phyloP scores from a whole-genome alignment of 2,888 invertebrate genomes.

The Cataglyphis altisquamis region DNA sequence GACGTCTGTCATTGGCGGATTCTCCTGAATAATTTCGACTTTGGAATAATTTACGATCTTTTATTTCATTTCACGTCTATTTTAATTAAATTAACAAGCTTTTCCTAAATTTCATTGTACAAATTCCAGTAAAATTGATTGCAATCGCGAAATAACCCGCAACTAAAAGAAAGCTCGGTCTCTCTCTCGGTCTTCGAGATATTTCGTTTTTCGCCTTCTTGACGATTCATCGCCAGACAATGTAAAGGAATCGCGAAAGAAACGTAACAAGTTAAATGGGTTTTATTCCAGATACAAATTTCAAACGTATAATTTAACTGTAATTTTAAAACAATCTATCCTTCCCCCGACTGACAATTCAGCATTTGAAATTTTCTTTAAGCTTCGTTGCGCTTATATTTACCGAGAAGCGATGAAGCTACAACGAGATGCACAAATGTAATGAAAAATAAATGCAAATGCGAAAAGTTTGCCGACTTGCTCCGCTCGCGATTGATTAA shows the following conservation, averaged over 20 bases:
- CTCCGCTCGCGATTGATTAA: constrained; percentile 52
- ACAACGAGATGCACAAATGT: constrained; percentile 31
- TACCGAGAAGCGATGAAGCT: constrained; percentile 30
- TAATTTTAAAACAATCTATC: constrained; percentile 5
- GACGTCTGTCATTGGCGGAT: constrained; percentile 5
- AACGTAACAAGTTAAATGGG: constrained; percentile 9
- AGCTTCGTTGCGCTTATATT: constrained; percentile 24
- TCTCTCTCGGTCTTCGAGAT: not conserved
- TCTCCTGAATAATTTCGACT: constrained; percentile 8
- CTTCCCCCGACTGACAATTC: not conserved
- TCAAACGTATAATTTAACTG: constrained; percentile 39
- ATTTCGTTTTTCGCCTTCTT: not conserved
- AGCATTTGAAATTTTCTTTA: constrained; percentile 33
- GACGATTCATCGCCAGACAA: constrained; percentile 16
- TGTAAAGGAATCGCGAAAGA: not conserved
- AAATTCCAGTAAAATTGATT: not conserved
- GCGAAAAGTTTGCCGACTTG: constrained; percentile 39
- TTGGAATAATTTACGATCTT: not conserved
- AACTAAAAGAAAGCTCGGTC: not conserved
- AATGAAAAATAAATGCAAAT: constrained; percentile 55
- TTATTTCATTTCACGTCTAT: not conserved
- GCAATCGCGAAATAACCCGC: not conserved
- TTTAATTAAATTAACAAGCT: not conserved
- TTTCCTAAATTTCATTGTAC: not conserved
- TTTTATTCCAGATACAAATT: constrained; percentile 23